phyloP scores from a whole-genome alignment of 2,113 vertebrate genomes.

The Dicrurus megarhynchus region DNA sequence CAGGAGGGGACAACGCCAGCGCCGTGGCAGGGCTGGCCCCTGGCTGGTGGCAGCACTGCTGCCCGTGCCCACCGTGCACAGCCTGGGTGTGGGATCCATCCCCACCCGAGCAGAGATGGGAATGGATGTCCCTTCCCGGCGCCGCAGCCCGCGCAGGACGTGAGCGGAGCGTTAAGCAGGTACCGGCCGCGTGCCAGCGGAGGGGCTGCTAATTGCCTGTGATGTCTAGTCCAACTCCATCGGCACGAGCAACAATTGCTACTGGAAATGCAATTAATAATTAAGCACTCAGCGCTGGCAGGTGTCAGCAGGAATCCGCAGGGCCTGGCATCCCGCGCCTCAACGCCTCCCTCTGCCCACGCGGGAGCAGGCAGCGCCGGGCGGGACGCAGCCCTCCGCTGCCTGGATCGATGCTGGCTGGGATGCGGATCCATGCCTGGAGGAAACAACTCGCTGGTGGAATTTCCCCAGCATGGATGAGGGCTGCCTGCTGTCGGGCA shows the following conservation, averaged over 20 bases:
- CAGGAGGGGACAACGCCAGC: neutral
- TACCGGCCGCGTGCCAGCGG: fast-evolving
- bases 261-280: slow-evolving; percentile 54
- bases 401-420: fast-evolving
- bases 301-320: neutral
- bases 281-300: neutral
- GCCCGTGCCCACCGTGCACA: fast-evolving
- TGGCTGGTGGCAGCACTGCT: fast-evolving
- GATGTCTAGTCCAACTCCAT: slow-evolving; percentile 15
- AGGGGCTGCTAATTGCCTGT: slow-evolving; percentile 24
- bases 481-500: fast-evolving
- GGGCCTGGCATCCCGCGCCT: neutral
- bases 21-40: fast-evolving
- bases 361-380: neutral
- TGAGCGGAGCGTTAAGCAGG: neutral
- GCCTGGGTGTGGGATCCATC: fast-evolving
- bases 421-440: neutral
- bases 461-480: neutral
- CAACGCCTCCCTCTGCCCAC: neutral
- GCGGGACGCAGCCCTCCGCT: neutral
- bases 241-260: slow-evolving; percentile 10
- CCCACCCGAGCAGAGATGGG: fast-evolving
- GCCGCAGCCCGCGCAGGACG: neutral
- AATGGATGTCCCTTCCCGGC: neutral
- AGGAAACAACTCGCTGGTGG: neutral